These are phyloP conservation scores for Gila orcuttii DNA, from an alignment of 2,113 vertebrate species.

Conservation along the genomic window DNA sequence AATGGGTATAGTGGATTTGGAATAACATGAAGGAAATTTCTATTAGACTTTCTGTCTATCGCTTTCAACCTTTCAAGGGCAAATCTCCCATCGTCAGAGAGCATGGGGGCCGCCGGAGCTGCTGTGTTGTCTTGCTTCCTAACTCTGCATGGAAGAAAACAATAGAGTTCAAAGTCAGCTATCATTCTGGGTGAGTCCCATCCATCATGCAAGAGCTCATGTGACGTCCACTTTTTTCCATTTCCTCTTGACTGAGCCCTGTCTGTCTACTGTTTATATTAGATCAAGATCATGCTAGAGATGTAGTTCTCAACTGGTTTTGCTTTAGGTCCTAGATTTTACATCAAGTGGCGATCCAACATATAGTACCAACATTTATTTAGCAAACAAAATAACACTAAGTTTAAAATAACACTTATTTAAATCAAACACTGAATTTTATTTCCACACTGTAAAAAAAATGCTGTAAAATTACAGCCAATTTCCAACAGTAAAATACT, in stretches of 20 bases:
- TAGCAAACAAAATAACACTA: neutral
- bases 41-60: constrained; percentile 21
- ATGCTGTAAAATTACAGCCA: no score
- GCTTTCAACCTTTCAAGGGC: constrained; percentile 45
- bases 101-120: constrained; percentile 58
- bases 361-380: neutral
- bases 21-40: constrained; percentile 21
- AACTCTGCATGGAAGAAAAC: constrained; percentile 66
- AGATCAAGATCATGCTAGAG: constrained; percentile 47
- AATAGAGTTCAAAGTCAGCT: constrained; percentile 68
- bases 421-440: neutral
- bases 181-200: constrained; percentile 72
- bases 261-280: constrained; percentile 11
- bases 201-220: constrained; percentile 68
- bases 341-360: neutral
- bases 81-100: constrained; percentile 48
- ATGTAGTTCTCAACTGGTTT: neutral
- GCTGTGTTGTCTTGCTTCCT: constrained; percentile 57
- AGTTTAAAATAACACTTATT: no score
- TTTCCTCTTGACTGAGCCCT: constrained; percentile 68
- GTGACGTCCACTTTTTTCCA: constrained; percentile 70
- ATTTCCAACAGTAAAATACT: no score
- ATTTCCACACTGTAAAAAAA: neutral
- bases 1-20: neutral
- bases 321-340: neutral